A percentile compares a stretch with the other conserved stretches of the same genome.
These are phyloP conservation scores for Ranitomeya variabilis DNA, from an alignment of 2,113 vertebrate species.

Conservation along the genomic window DNA sequence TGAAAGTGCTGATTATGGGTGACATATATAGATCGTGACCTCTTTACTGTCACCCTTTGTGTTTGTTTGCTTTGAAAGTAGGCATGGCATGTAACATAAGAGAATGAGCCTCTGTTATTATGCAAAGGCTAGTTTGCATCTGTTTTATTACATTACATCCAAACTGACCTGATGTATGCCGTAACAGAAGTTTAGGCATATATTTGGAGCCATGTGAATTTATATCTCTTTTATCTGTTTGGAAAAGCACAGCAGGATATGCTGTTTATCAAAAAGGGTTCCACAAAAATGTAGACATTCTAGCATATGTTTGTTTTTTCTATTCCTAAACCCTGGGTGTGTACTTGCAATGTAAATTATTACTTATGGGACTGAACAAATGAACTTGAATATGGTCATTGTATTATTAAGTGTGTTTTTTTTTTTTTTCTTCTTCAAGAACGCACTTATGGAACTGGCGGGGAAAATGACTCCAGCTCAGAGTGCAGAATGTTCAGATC, in stretches of 20 bases:
- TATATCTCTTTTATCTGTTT: no score
- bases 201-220: no score
- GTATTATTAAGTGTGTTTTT: neutral
- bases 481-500: conserved; percentile 70
- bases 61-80: neutral
- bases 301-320: no score
- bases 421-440: conserved; percentile 64
- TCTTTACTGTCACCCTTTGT: neutral
- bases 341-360: neutral
- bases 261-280: no score
- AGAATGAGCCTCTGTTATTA: neutral
- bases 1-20: neutral
- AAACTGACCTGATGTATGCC: no score
- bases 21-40: neutral
- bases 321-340: neutral
- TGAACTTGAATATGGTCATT: neutral
- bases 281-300: no score
- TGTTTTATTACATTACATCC: no score
- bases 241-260: no score
- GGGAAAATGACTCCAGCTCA: conserved; percentile 66
- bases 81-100: neutral
- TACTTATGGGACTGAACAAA: neutral
- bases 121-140: no score
- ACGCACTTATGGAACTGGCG: conserved; percentile 69
- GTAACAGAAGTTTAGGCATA: no score